A percentile compares a stretch with the other conserved stretches of the same genome.
These are phyloP conservation scores for Drosophila sp. DNA, from an alignment of 1,140 invertebrate genomes.

Conservation along the genomic window DNA sequence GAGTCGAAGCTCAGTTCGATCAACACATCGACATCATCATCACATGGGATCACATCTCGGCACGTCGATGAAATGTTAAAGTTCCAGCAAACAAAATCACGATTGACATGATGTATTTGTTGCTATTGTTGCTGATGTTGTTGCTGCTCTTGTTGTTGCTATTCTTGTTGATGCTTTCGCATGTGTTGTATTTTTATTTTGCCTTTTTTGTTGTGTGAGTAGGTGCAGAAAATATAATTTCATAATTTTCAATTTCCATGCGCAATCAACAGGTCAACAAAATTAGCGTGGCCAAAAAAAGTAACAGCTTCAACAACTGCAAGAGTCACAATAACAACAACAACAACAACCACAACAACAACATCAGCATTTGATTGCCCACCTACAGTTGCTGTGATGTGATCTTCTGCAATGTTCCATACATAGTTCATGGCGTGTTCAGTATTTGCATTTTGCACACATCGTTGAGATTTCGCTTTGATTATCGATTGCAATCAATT, in stretches of 20 bases:
- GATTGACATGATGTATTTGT: conserved; percentile 77
- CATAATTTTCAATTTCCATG: conserved; percentile 82
- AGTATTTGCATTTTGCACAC: conserved; percentile 71
- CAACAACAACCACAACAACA: conserved; percentile 7
- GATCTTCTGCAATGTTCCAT: conserved; percentile 47
- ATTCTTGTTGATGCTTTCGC: conserved; percentile 47
- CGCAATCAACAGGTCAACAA: conserved; percentile 80
- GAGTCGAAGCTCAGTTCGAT: conserved; percentile 28
- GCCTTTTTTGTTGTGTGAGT: conserved; percentile 1
- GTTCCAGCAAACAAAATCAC: conserved; percentile 83
- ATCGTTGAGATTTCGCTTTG: conserved; percentile 56
- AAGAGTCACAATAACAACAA: conserved; percentile 12
- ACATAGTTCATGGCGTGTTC: conserved; percentile 44
- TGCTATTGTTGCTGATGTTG: conserved; percentile 27
- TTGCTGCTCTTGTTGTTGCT: conserved; percentile 18
- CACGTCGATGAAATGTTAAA: conserved; percentile 82
- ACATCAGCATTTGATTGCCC: conserved; percentile 54
- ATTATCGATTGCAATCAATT: conserved; percentile 45
- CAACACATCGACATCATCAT: conserved; percentile 53
- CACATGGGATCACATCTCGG: conserved; percentile 66
- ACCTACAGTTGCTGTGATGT: conserved; percentile 51
- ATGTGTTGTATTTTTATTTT: conserved; percentile 51
- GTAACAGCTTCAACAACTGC: too few relatives aligned
- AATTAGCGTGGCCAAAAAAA: conserved; percentile 82
- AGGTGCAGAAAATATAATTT: conserved; percentile 80